Percentiles rank a stretch among this genome's conserved stretches.
Evolutionary conservation across 2,797 vertebrate genomes (phyloP).

Genomic region (Parambassis ranga): DNA sequence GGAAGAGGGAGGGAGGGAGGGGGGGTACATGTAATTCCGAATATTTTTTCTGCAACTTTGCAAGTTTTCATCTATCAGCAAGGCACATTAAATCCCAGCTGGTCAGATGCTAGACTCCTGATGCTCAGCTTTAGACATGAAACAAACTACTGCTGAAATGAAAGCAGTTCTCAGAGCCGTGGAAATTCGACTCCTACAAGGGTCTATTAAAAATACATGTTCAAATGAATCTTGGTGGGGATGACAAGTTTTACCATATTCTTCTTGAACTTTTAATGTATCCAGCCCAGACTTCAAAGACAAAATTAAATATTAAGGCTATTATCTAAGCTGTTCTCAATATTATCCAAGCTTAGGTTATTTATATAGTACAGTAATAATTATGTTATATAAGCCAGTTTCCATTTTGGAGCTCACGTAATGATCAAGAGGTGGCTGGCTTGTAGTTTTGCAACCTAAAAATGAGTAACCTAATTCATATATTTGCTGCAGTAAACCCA

Average conservation of each 20-base stretch:
- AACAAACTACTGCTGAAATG: slow-evolving; percentile 67
- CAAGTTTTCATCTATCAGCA: slow-evolving; percentile 72
- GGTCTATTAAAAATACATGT: slow-evolving; percentile 76
- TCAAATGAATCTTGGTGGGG: slow-evolving; percentile 65
- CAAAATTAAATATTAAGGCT: slow-evolving; percentile 74
- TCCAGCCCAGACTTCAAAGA: slow-evolving; percentile 66
- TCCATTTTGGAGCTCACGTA: slow-evolving; percentile 29
- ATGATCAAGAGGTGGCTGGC: slow-evolving; percentile 42
- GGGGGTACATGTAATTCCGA: slow-evolving; percentile 63
- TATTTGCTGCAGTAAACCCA: slow-evolving; percentile 59
- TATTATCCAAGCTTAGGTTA: slow-evolving; percentile 68
- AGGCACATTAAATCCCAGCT: slow-evolving; percentile 76
- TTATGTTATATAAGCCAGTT: slow-evolving; percentile 54
- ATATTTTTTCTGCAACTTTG: slow-evolving; percentile 72
- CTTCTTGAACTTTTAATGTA: slow-evolving; percentile 73
- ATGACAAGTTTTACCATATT: slow-evolving; percentile 73
- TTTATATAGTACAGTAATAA: slow-evolving; percentile 65
- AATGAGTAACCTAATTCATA: slow-evolving; percentile 54
- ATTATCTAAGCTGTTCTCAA: slow-evolving; percentile 73
- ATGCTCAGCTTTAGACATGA: slow-evolving; percentile 69
- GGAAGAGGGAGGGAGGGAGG: not conserved
- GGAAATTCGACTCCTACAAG: slow-evolving; percentile 60
- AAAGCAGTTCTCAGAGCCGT: slow-evolving; percentile 59
- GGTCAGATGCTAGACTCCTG: slow-evolving; percentile 62
- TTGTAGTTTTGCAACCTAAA: slow-evolving; percentile 56